Conservation (phyloP, 2,113 vertebrate genomes). For the Paracanthobrama guichenoti region DNA sequence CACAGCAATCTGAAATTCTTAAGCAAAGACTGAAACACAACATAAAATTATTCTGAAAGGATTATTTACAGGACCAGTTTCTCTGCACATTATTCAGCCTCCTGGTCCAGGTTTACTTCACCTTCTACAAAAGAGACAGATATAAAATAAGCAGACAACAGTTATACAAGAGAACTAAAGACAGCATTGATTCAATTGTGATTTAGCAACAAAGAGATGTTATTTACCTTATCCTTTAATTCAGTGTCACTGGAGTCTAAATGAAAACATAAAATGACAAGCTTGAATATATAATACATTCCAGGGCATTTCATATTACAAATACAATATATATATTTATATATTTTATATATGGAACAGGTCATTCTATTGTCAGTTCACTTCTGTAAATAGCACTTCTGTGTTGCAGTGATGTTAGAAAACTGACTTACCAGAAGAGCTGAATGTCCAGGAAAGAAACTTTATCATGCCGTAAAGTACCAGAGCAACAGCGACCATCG, state of each 20-base stretch:
- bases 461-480: constrained; percentile 76
- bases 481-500: constrained; percentile 77
- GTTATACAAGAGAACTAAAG: not conserved
- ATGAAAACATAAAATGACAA: not conserved
- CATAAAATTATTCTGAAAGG: not conserved
- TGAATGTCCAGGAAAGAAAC: constrained; percentile 70
- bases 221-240: constrained; percentile 65
- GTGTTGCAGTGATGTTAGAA: not conserved
- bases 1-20: not conserved
- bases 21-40: not conserved
- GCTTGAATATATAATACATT: not conserved
- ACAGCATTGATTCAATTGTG: not conserved
- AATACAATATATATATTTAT: too few relatives aligned
- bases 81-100: not conserved
- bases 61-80: not conserved
- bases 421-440: constrained; percentile 65
- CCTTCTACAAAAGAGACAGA: constrained; percentile 62
- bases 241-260: constrained; percentile 58
- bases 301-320: fast-evolving
- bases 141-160: constrained; percentile 7
- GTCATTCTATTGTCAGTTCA: not conserved
- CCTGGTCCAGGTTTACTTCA: constrained; percentile 62
- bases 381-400: too few relatives aligned
- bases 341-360: too few relatives aligned
- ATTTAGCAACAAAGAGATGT: not conserved